Conservation (phyloP, 2,797 vertebrate genomes). For the Nothura maculosa region DNA sequence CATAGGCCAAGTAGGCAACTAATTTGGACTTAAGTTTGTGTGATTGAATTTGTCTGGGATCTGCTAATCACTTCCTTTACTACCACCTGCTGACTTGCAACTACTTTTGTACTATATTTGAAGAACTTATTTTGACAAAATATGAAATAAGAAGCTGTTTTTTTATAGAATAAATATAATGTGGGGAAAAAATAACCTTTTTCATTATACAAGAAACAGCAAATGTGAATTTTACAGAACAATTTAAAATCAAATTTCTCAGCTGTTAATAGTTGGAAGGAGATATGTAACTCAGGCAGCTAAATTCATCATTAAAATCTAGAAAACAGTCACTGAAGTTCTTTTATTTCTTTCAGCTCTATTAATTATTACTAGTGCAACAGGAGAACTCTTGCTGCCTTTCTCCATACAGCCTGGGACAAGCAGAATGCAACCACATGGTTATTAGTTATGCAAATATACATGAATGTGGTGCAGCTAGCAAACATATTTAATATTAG, state of each 20-base stretch:
- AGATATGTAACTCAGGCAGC: neutral
- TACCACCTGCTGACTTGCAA: neutral
- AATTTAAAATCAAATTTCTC: neutral
- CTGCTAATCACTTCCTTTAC: neutral
- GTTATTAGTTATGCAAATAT: slow-evolving; percentile 27
- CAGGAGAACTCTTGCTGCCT: neutral
- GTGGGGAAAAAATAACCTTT: neutral
- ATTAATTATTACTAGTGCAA: neutral
- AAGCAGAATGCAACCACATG: neutral
- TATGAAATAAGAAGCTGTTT: neutral
- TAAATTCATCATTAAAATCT: neutral
- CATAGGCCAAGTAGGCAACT: rapidly evolving
- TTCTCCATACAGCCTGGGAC: neutral
- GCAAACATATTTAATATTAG: neutral
- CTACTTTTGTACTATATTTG: neutral
- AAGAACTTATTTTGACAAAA: neutral
- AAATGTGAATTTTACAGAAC: neutral
- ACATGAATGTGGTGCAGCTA: neutral
- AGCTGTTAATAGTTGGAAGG: neutral
- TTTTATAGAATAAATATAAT: neutral
- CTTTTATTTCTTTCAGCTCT: neutral
- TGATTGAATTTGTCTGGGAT: neutral
- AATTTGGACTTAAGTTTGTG: too few relatives aligned
- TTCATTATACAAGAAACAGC: neutral
- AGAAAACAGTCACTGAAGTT: neutral